Evolutionary conservation across 2,113 vertebrate species (phyloP), one percentile per base, ranked within the genome.

Genomic region (Rhinolophus ferrumequinum): DNA sequence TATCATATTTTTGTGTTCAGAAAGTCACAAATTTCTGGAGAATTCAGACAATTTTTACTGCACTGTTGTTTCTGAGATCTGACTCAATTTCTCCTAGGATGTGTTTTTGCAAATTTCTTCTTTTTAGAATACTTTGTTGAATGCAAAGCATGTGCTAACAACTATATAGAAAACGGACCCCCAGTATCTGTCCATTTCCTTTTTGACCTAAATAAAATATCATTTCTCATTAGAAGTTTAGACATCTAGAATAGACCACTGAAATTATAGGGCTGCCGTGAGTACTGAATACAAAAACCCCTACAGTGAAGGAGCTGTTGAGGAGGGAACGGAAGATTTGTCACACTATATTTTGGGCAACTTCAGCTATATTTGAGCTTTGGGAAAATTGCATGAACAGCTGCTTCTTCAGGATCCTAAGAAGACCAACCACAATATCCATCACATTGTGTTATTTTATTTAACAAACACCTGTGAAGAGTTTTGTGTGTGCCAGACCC

Each of bases 41-140:
- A 83, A 82, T 72, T 22, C 44, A 90, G 73, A 58, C 28, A 73
- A 77, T 81, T 56, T 70, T 85, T 35, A 54, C 22, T 44, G 5
- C 80, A 75, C 28, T 79, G 84, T 13, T n/a, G 35, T 75, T 93
- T 88, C 90, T 82, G 22, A 95, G 93, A 80, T 70, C 58, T 83
- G 30, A 70, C 19, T 94, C 54, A 38, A 9, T 96, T 82, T 81
- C 35, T 95, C 73, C 81, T 33, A 33, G 64, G 19, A 67, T 30
- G 10, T 44, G 9, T 54, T 91, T 89, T 91, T 89, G 6, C 9
- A 93, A 88, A 77, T 88, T 11, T 83, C 66, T 95, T 70, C 70
- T 52, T 90, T 16, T 75, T 84, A 72, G 62, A 81, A 44, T 69
- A 88, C 64, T 90, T 77, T 14, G 9, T 96, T 95, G 56, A 75